These are phyloP conservation scores for Drosophila pachea DNA, from an alignment of 1,140 invertebrate genomes.

Conservation along the genomic window DNA sequence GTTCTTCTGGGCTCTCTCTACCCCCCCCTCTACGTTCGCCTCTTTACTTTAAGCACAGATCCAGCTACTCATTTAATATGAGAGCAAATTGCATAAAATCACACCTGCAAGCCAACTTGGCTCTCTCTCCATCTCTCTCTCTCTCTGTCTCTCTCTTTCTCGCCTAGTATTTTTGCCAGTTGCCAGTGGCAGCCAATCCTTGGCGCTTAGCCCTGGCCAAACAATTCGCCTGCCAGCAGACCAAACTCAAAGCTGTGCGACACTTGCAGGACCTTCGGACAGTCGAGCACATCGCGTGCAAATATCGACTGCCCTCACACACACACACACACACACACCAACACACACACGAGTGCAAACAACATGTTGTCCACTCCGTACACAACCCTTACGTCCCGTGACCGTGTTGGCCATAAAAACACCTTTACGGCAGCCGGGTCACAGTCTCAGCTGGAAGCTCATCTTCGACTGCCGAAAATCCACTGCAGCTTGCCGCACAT, in stretches of 20 bases:
- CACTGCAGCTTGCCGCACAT: slow-evolving; percentile 37
- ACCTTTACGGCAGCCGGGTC: slow-evolving; percentile 55
- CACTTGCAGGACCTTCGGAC: slow-evolving; percentile 23
- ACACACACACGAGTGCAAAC: slow-evolving; percentile 50
- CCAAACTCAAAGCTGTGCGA: slow-evolving; percentile 5
- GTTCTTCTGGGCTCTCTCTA: slow-evolving; percentile 20
- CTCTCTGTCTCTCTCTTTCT: not conserved
- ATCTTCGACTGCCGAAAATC: slow-evolving; percentile 68
- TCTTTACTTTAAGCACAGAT: not conserved
- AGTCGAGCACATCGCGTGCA: slow-evolving; percentile 45
- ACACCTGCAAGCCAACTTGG: slow-evolving; percentile 76
- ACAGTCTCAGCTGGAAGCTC: slow-evolving; percentile 21
- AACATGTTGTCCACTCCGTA: slow-evolving; percentile 45
- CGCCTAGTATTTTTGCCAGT: slow-evolving; percentile 13
- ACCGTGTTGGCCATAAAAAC: slow-evolving; percentile 64
- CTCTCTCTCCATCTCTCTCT: slow-evolving; percentile 21
- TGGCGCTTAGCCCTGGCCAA: slow-evolving; percentile 55
- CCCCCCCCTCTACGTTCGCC: not conserved
- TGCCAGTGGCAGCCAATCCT: slow-evolving; percentile 65
- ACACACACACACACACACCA: slow-evolving; percentile 33
- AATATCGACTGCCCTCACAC: slow-evolving; percentile 58
- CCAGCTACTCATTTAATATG: slow-evolving; percentile 75
- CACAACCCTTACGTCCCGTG: not conserved
- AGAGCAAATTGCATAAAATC: slow-evolving; percentile 78
- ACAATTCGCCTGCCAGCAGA: slow-evolving; percentile 36